These are phyloP conservation scores for Bubo scandiacus DNA, from an alignment of 2,113 vertebrate species.

Conservation along the genomic window DNA sequence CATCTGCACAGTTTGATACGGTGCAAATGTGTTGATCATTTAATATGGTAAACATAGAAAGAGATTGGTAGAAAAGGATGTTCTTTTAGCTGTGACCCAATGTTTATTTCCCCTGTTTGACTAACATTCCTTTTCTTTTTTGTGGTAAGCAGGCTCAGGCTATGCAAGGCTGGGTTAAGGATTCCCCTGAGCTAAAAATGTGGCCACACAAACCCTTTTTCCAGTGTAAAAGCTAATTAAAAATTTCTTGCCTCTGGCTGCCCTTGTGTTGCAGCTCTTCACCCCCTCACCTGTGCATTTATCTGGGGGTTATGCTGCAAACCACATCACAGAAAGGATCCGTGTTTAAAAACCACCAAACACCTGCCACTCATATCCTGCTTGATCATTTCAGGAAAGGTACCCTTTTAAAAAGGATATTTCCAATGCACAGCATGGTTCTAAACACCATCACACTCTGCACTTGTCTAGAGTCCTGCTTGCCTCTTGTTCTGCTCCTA, in stretches of 20 bases:
- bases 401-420: background rate
- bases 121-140: background rate
- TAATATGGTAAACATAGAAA: constrained; percentile 15
- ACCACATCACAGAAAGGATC: background rate
- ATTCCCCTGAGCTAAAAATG: constrained; percentile 36
- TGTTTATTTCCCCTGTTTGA: background rate
- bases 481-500: background rate
- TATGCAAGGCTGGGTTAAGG: constrained; percentile 34
- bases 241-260: constrained; percentile 48
- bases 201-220: background rate
- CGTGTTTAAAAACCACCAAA: background rate
- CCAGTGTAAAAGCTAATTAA: constrained; percentile 24
- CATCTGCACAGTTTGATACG: constrained; percentile 4
- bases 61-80: background rate
- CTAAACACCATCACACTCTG: background rate
- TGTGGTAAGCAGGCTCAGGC: background rate
- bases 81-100: background rate
- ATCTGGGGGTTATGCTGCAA: background rate
- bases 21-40: constrained; percentile 19
- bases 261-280: background rate
- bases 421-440: background rate
- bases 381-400: background rate
- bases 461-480: background rate
- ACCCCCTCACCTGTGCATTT: background rate
- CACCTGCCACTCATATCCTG: background rate